A percentile compares a stretch with the other conserved stretches of the same genome.
phyloP scores from a whole-genome alignment of 2,797 vertebrate species.

The Todus mexicanus region DNA sequence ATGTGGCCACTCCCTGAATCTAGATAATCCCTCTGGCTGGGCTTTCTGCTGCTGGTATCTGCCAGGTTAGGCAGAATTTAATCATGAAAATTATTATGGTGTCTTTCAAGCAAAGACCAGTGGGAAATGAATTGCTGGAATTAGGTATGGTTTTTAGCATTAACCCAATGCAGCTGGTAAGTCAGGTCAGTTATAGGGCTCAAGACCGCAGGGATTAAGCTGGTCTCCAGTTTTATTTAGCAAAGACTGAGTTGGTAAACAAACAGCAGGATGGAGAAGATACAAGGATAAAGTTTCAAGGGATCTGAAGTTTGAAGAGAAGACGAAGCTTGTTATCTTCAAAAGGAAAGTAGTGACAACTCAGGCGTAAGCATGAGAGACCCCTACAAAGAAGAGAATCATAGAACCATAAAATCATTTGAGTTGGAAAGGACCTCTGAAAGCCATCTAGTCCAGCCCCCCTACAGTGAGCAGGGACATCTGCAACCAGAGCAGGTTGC shows the following conservation, averaged over 20 bases:
- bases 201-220: neutral
- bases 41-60: neutral
- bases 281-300: neutral
- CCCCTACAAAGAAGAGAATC: neutral
- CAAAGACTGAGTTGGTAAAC: neutral
- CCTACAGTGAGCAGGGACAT: too few relatives aligned
- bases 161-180: neutral
- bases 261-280: neutral
- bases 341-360: neutral
- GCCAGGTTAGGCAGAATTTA: neutral
- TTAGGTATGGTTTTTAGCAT: neutral
- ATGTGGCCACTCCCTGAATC: conserved; percentile 13
- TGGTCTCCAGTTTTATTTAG: neutral
- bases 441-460: too few relatives aligned
- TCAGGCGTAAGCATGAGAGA: neutral
- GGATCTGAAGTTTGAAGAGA: neutral
- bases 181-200: neutral
- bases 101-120: neutral
- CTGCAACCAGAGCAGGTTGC: too few relatives aligned
- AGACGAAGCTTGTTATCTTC: neutral
- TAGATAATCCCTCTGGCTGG: conserved; percentile 30
- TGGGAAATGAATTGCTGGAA: neutral
- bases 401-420: too few relatives aligned
- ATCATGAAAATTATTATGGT: neutral
- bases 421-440: too few relatives aligned